These are phyloP conservation scores for Drosophila watanabei DNA, from an alignment of 1,140 invertebrate species.

Conservation along the genomic window DNA sequence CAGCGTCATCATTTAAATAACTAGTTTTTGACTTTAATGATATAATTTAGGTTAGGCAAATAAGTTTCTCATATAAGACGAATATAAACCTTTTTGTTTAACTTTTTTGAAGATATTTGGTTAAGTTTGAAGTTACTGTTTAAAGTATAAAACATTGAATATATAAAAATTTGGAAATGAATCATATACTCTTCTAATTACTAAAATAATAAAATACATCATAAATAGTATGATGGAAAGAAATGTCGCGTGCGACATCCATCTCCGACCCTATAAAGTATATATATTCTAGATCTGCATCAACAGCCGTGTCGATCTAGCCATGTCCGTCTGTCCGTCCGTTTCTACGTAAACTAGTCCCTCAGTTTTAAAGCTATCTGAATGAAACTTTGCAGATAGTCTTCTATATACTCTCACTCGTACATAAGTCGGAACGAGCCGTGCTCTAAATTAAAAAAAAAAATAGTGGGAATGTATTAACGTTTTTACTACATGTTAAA, in stretches of 20 bases:
- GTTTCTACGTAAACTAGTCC: too few relatives aligned
- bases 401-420: too few relatives aligned
- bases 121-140: background rate
- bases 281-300: too few relatives aligned
- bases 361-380: too few relatives aligned
- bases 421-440: too few relatives aligned
- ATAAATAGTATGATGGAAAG: background rate
- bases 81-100: background rate
- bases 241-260: background rate
- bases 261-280: too few relatives aligned
- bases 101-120: background rate
- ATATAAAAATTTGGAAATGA: background rate
- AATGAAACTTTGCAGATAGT: too few relatives aligned
- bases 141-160: background rate
- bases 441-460: too few relatives aligned
- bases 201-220: background rate
- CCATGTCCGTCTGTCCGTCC: too few relatives aligned
- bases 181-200: background rate
- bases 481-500: too few relatives aligned
- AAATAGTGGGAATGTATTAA: too few relatives aligned
- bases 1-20: background rate
- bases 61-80: background rate
- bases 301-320: too few relatives aligned
- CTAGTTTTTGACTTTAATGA: background rate
- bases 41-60: background rate